Base-by-base conservation (phyloP, 1,140 invertebrate genomes). In the Cyrtorhinus lividipennis region DNA sequence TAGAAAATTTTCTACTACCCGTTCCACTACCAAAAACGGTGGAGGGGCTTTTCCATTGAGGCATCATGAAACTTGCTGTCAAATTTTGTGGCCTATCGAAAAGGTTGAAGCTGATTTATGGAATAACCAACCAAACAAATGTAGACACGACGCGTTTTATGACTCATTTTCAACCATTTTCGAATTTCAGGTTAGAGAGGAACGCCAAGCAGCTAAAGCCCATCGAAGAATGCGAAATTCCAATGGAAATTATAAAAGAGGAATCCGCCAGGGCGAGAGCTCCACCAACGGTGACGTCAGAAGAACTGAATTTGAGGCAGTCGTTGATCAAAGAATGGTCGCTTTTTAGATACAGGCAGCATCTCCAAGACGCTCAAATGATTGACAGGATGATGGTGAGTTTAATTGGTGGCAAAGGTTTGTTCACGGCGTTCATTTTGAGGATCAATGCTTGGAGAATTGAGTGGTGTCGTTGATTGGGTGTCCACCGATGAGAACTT, bases 151-250 rank as follows among this genome's bases (percentile, higher is more conserved):
- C 30, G n/a, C 15, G 30, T 8, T 38, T 38, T 5, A 38, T 38
- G 30, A 8, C 5, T 38, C 15, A 8, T 38, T 38, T 38, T 38
- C 30, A 38, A 8, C 5, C 30, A 15, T 15, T 8, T 53, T 53
- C 5, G 5, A 13, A 10, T 20, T 53, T 8, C 48, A 77, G 80
- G 65, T 72, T 94, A 24, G 81, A 91, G 70, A 92, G 86, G 72
- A 79, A 81, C 75, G 74, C 83, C 0, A 76, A 80, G 62, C 84
- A 90, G 70, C 71, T 90, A 20, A 94, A 94, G 74, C 89, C 90
- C 0, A 81, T 94, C 59, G 79, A 83, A 64, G 91, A 94, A 75
- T 68, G 83, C 53, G 87, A 93, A 75, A 73, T 88, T 10, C 82
- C 88, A 0, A 67, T 81, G 27, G 71, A 78, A 53, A 67, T 92